phyloP scores from a whole-genome alignment of 2,113 vertebrate species.

The Galeopterus variegatus region DNA sequence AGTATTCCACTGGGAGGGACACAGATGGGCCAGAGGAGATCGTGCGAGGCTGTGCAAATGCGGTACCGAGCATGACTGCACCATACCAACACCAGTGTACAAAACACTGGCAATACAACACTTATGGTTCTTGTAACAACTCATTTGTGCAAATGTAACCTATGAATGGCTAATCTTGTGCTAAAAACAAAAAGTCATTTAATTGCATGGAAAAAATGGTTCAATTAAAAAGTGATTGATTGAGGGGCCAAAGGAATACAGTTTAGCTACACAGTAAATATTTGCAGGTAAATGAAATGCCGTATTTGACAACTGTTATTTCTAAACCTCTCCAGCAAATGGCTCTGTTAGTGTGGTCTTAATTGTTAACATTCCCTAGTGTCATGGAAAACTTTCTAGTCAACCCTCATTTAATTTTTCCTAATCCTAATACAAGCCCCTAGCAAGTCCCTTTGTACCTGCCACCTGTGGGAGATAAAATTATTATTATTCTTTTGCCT shows the following conservation, averaged over 20 bases:
- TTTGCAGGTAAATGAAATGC: neutral
- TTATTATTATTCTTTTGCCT: neutral
- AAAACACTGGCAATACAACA: neutral
- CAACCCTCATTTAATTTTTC: neutral
- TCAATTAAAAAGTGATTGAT: neutral
- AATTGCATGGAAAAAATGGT: neutral
- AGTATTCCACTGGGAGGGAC: neutral
- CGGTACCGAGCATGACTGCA: neutral
- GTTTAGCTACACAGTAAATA: neutral
- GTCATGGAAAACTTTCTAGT: neutral
- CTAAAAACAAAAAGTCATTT: neutral
- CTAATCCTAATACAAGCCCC: neutral
- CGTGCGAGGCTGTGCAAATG: neutral
- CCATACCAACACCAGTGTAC: neutral
- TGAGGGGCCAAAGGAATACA: neutral
- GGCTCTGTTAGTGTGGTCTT: neutral
- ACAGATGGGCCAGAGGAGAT: slow-evolving; percentile 38
- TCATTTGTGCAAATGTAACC: neutral
- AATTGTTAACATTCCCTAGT: neutral
- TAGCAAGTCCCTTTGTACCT: neutral
- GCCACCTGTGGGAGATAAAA: neutral
- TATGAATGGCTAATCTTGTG: neutral
- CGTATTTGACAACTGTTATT: neutral
- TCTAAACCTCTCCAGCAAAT: neutral
- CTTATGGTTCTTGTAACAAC: neutral